phyloP scores from a whole-genome alignment of 2,113 vertebrate genomes.

The Merops nubicus region DNA sequence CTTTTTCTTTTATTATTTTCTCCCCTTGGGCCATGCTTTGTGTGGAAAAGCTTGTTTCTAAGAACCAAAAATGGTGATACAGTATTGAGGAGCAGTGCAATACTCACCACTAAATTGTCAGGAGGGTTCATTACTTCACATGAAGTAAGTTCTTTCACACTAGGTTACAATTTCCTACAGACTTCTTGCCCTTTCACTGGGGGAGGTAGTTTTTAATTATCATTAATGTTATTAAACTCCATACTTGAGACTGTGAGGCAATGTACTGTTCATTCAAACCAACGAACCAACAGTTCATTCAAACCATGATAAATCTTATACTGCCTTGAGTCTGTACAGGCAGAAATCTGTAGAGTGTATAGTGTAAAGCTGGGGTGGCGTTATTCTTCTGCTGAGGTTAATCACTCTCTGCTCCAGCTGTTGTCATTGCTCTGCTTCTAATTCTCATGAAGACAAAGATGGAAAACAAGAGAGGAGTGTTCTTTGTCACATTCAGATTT shows the following conservation, averaged over 20 bases:
- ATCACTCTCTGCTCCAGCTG: not conserved
- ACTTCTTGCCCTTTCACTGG: not conserved
- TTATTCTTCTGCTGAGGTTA: not conserved
- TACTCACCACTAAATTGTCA: not conserved
- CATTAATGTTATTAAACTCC: not conserved
- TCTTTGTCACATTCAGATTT: slow-evolving; percentile 1
- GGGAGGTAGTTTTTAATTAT: not conserved
- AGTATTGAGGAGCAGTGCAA: not conserved
- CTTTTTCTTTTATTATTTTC: not conserved
- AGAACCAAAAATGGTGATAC: not conserved
- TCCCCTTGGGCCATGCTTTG: not conserved
- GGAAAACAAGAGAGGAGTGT: not conserved
- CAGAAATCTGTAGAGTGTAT: not conserved
- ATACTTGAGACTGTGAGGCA: not conserved
- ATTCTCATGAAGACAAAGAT: not conserved
- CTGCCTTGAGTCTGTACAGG: not conserved
- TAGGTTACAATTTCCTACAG: not conserved
- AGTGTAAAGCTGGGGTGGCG: not conserved
- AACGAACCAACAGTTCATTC: not conserved
- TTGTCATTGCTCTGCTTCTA: not conserved
- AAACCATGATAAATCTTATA: not conserved
- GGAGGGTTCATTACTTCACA: not conserved
- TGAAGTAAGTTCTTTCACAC: not conserved
- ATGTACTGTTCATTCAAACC: fast-evolving
- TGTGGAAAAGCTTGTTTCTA: not conserved